Evolutionary conservation across 2,888 invertebrate genomes (phyloP).

Genomic region (Leucophora obtusa): DNA sequence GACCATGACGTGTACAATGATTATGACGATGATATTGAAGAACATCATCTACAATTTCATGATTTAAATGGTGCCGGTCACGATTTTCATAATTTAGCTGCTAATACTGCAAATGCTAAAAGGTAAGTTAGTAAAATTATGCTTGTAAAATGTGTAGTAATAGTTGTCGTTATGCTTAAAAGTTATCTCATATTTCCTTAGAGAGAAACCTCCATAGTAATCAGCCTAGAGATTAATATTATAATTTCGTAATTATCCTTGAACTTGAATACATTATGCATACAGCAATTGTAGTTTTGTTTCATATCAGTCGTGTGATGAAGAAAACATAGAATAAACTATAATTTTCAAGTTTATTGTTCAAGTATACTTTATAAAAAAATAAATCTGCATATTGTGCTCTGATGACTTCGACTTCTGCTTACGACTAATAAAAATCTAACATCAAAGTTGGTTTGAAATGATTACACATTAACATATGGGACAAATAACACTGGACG

Average conservation of each 20-base stretch:
- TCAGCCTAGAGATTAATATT: constrained; percentile 25
- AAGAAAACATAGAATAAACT: no score
- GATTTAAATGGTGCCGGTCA: constrained; percentile 64
- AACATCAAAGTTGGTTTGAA: no score
- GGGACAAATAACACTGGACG: no score
- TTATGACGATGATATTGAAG: constrained; percentile 21
- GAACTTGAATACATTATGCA: constrained; percentile 41
- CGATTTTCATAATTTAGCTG: constrained; percentile 56
- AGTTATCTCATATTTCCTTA: background rate
- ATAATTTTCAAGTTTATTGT: no score
- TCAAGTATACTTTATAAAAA: no score
- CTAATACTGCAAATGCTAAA: constrained; percentile 71
- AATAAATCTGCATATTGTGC: no score
- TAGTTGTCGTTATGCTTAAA: constrained; percentile 11
- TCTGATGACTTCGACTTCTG: no score
- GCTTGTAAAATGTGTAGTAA: background rate
- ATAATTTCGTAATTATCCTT: constrained; percentile 55
- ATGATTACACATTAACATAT: no score
- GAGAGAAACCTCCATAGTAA: background rate
- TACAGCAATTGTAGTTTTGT: background rate
- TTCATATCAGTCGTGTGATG: background rate
- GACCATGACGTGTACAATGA: background rate
- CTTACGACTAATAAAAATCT: no score
- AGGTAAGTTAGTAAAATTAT: constrained; percentile 70
- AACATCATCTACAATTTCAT: constrained; percentile 62